Base-by-base conservation (phyloP, 2,888 invertebrate species). In the Temnothorax ravouxi region DNA sequence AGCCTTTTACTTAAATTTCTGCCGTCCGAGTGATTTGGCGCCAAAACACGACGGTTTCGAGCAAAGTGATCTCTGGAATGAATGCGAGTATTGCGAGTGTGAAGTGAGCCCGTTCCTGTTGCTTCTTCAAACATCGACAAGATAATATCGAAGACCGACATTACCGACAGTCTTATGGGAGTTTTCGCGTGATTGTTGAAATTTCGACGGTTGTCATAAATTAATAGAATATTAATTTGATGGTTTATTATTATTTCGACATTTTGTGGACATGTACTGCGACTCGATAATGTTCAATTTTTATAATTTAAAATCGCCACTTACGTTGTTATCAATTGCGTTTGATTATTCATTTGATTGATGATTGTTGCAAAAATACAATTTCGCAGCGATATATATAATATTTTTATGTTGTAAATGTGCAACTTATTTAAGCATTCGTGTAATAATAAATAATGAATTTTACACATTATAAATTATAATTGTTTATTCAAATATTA, bases 21-120 rank as follows among this genome's bases (percentile, higher is more conserved):
- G 64, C 47, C 64, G 64, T 41, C 69, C 18, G 89, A 87, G 61
- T n/a, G 47, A 74, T 88, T 90, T 90, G 86, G 89, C 90, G 90
- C 90, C 90, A 90, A 41, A 90, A 89, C 64, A 80, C 83, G 76
- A 84, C 82, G 86, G 72, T 84, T 86, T 81, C 18, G 38, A 47
- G 69, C 3, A 44, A 69, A 44, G 18, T 38, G 21, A 76, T 52
- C 15, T 52, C 54, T 34, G 29, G 56, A 69, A n/a, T 25, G 25
- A 25, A 25, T 0, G n/a, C n/a, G n/a, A n/a, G n/a, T n/a, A n/a
- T n/a, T n/a, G n/a, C n/a, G n/a, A n/a, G n/a, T n/a, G n/a, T n/a
- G n/a, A n/a, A n/a, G n/a, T n/a, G 9, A 9, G 41, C 2, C 77
- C 29, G 77, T 54, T 21, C 47, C 66, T 72, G 18, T 41, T 41